A percentile compares a stretch with the other conserved stretches of the same genome.
Conservation (phyloP, 2,113 vertebrate species). For the Anseranas semipalmata region DNA sequence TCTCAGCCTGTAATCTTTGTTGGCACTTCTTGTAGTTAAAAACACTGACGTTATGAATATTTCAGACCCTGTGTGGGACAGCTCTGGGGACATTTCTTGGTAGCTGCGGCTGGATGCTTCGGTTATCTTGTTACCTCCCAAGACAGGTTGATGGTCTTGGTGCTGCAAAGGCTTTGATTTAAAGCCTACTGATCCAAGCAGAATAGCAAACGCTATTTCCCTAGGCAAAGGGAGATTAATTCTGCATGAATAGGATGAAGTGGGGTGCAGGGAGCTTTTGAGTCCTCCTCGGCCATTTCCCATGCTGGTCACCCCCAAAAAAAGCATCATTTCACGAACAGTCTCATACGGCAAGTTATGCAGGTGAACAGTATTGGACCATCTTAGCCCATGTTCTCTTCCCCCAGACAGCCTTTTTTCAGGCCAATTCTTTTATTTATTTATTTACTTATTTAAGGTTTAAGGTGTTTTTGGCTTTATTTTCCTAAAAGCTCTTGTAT, state of each 20-base stretch:
- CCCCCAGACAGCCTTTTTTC: not conserved
- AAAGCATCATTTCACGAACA: too few relatives aligned
- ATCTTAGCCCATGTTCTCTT: rapidly evolving
- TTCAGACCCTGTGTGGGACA: not conserved
- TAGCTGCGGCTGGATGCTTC: not conserved
- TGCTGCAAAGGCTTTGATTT: not conserved
- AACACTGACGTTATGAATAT: not conserved
- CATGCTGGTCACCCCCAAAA: not conserved
- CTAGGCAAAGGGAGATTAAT: too few relatives aligned
- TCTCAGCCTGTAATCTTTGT: not conserved
- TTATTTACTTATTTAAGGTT: not conserved
- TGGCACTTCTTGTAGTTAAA: not conserved
- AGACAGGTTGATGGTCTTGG: not conserved
- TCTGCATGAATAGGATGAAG: not conserved
- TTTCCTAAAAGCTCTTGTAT: too few relatives aligned
- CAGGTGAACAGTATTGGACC: not conserved
- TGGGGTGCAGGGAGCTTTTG: not conserved
- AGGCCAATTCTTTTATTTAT: not conserved
- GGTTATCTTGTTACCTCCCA: not conserved
- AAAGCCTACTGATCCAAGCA: rapidly evolving
- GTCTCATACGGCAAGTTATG: too few relatives aligned
- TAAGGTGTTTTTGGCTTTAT: too few relatives aligned
- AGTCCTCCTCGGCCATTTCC: not conserved
- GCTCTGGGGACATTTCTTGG: not conserved
- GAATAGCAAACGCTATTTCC: rapidly evolving